Evolutionary conservation across 2,888 invertebrate species (phyloP).

Genomic region (Apocheima hispidaria): DNA sequence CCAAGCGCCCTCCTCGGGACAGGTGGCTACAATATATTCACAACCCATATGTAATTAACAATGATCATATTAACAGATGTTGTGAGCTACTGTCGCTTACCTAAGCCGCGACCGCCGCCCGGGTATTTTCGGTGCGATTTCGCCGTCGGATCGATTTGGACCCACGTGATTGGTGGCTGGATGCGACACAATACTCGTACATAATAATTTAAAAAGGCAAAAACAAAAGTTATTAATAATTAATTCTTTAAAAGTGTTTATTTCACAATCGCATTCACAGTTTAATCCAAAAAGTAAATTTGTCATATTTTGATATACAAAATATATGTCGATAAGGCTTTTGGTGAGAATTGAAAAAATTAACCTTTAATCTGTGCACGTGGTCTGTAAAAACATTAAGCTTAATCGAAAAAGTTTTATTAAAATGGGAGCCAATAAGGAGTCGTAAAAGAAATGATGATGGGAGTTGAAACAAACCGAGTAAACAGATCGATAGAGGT

Average conservation of each 20-base stretch:
- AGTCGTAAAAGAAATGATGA: constrained; percentile 48
- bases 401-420: constrained; percentile 27
- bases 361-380: constrained; percentile 28
- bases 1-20: constrained; percentile 97
- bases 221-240: constrained; percentile 27
- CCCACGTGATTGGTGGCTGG: constrained; percentile 71
- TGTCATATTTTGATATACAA: not conserved
- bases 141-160: constrained; percentile 68
- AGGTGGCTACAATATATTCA: constrained; percentile 90
- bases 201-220: constrained; percentile 44
- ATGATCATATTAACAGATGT: constrained; percentile 86
- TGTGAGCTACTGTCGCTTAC: constrained; percentile 85
- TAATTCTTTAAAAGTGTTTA: not conserved
- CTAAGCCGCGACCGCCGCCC: constrained; percentile 79
- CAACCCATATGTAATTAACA: constrained; percentile 86
- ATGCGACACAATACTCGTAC: constrained; percentile 49
- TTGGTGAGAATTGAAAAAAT: not conserved
- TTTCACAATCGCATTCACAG: not conserved
- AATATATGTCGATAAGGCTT: not conserved
- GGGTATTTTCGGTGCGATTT: constrained; percentile 84
- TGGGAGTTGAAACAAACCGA: constrained; percentile 62
- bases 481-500: constrained; percentile 81
- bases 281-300: not conserved
- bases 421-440: constrained; percentile 31
- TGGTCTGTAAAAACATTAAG: constrained; percentile 24